Percentiles rank a stretch among this genome's conserved stretches.
These are phyloP conservation scores for Gallinago paraguaiae DNA, from an alignment of 2,113 vertebrate species.

Conservation along the genomic window DNA sequence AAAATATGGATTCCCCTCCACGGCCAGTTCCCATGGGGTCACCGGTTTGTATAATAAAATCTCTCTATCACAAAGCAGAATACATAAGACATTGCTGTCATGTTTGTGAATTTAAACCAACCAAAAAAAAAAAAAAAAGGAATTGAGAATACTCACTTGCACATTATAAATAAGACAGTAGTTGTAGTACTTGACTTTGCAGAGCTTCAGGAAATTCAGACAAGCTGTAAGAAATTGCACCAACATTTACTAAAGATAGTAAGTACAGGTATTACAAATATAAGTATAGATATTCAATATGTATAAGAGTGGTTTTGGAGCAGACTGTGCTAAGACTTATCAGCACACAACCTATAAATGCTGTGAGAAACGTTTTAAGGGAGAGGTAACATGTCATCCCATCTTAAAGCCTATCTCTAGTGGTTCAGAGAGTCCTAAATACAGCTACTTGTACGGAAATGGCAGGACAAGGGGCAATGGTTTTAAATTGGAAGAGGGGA, in stretches of 20 bases:
- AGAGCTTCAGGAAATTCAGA: constrained; percentile 95
- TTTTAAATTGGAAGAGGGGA: no score
- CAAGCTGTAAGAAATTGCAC: constrained; percentile 80
- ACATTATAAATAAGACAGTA: constrained; percentile 97
- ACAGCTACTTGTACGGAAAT: not conserved
- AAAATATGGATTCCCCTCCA: constrained; percentile 92
- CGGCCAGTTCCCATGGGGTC: constrained; percentile 93
- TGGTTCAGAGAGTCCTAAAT: not conserved
- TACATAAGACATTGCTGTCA: not conserved
- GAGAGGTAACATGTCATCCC: no score
- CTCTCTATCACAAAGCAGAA: constrained; percentile 79
- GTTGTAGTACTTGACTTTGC: constrained; percentile 98
- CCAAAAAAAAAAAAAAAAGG: not conserved
- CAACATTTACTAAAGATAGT: not conserved
- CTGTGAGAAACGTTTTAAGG: not conserved
- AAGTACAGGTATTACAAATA: not conserved
- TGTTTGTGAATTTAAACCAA: not conserved
- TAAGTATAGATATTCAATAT: not conserved
- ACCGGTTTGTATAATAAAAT: constrained; percentile 94
- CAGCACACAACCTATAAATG: fast-evolving
- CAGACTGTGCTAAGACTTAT: not conserved
- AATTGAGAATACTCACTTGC: constrained; percentile 80
- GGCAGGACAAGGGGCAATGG: no score
- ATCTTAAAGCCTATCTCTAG: not conserved
- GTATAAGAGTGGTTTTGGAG: not conserved